Evolutionary conservation across 92 coral and sea anemone species (phyloP).

Genomic region (Phenganax stokvisi): DNA sequence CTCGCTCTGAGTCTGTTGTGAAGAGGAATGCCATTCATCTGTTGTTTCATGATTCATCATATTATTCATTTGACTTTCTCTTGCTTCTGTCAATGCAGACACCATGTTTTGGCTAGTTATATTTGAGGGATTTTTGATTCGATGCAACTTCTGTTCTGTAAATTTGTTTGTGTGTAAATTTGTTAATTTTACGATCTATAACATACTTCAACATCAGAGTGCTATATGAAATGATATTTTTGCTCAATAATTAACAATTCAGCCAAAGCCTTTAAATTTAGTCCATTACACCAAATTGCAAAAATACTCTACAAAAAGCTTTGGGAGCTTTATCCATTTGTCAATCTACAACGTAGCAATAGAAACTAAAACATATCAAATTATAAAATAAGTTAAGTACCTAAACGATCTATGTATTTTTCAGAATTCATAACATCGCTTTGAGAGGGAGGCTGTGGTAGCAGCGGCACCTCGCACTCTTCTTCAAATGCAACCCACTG

Average conservation of each 20-base stretch:
- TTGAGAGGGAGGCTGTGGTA: constrained; percentile 42
- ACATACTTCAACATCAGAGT: neutral
- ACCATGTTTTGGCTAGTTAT: constrained; percentile 37
- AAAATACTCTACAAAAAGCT: too few relatives aligned
- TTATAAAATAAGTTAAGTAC: constrained; percentile 34
- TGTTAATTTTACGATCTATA: neutral
- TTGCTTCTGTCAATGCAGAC: constrained; percentile 44
- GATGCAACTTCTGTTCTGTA: constrained; percentile 28
- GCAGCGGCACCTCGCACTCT: constrained; percentile 25
- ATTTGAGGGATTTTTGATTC: constrained; percentile 27
- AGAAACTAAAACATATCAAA: neutral
- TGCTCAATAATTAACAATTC: too few relatives aligned
- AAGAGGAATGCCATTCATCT: constrained; percentile 15
- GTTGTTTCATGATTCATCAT: constrained; percentile 50
- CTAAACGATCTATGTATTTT: constrained; percentile 58
- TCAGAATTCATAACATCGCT: constrained; percentile 51
- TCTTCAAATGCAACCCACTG: constrained; percentile 69
- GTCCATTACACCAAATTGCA: too few relatives aligned
- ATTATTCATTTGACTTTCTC: constrained; percentile 53
- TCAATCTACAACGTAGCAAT: too few relatives aligned
- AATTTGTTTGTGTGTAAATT: neutral
- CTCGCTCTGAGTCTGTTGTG: neutral
- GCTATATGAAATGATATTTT: neutral
- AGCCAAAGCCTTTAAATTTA: too few relatives aligned
- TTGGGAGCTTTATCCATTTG: too few relatives aligned